These are phyloP conservation scores for Cheilosia grossa DNA, from an alignment of 2,888 invertebrate genomes.

Conservation along the genomic window DNA sequence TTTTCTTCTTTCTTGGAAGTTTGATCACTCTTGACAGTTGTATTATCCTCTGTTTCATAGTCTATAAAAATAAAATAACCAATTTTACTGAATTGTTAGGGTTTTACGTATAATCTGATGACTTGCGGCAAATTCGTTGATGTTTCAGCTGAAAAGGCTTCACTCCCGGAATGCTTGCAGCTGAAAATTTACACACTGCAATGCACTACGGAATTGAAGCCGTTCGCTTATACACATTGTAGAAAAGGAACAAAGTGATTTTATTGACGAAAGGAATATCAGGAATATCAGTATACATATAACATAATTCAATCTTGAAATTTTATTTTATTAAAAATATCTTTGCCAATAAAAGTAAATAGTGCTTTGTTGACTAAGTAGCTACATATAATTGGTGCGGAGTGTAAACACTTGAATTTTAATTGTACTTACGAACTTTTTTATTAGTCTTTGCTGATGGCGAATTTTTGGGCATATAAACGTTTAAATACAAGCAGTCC, in stretches of 20 bases:
- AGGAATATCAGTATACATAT: too few species aligned
- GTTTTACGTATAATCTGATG: not conserved
- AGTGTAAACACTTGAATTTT: not conserved
- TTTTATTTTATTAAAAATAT: too few species aligned
- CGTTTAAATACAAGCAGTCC: slow-evolving; percentile 98
- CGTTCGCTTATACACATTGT: slow-evolving; percentile 67
- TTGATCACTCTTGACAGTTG: not conserved
- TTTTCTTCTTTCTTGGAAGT: not conserved
- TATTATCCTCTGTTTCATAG: not conserved
- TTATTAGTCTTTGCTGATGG: slow-evolving; percentile 13
- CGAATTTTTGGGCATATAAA: slow-evolving; percentile 92
- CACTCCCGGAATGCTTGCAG: slow-evolving; percentile 98
- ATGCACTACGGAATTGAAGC: slow-evolving; percentile 98
- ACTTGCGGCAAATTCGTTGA: slow-evolving; percentile 10
- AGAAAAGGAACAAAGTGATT: not conserved
- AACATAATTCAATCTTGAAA: not conserved
- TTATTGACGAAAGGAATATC: not conserved
- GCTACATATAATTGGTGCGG: not conserved
- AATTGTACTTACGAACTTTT: slow-evolving; percentile 44
- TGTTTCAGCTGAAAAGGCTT: slow-evolving; percentile 85
- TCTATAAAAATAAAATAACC: slow-evolving; percentile 20
- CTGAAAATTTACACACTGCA: slow-evolving; percentile 91
- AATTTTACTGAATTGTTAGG: not conserved
- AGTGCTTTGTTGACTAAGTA: too few species aligned
- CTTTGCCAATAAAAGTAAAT: too few species aligned